Evolutionary conservation across 92 coral and sea anemone species (phyloP).

Genomic region (Palythoa heliodiscus): DNA sequence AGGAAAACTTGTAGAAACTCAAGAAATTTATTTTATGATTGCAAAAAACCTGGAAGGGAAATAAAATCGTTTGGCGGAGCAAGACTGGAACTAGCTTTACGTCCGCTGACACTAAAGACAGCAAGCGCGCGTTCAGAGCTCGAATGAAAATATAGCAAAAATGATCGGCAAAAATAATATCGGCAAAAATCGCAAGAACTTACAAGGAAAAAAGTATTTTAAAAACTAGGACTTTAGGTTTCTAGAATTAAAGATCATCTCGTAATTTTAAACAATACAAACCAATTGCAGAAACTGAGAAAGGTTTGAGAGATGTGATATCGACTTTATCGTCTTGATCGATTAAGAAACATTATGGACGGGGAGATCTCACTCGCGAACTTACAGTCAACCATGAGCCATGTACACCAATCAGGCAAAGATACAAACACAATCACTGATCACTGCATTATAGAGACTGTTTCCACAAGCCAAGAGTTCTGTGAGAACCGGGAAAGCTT

Average conservation of each 20-base stretch:
- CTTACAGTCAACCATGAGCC: not conserved
- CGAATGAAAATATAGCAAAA: too few species aligned
- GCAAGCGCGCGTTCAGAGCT: too few species aligned
- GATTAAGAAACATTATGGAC: not conserved
- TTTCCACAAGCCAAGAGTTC: not conserved
- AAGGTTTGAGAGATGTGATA: too few species aligned
- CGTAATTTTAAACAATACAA: too few species aligned
- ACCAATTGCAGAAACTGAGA: too few species aligned
- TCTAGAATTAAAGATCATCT: not conserved
- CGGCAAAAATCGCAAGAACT: too few species aligned
- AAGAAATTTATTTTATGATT: too few species aligned
- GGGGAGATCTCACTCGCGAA: not conserved
- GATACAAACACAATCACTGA: not conserved
- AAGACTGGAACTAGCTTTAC: constrained; percentile 21
- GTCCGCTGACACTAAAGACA: not conserved
- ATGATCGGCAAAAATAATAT: too few species aligned
- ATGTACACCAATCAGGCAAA: not conserved
- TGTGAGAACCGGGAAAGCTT: not conserved
- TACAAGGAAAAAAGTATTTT: not conserved
- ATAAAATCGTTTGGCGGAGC: not conserved
- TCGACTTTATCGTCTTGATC: too few species aligned
- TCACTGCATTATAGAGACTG: not conserved
- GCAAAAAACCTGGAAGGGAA: too few species aligned
- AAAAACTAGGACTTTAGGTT: too few species aligned
- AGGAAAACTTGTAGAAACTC: not conserved